Base-by-base conservation (phyloP, 2,113 vertebrate species). In the human (Homo sapiens) region DNA sequence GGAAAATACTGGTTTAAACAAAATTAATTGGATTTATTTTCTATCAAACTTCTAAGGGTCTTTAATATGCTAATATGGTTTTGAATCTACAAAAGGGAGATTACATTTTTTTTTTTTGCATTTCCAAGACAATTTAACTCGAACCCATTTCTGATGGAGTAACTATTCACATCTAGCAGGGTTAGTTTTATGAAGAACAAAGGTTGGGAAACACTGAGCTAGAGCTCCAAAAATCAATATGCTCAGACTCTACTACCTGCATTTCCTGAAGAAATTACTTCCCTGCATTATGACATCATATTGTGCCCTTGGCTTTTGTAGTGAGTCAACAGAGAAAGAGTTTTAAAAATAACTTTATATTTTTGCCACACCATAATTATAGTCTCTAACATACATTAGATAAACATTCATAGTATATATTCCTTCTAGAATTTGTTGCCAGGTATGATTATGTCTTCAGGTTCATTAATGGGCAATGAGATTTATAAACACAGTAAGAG, bases 241-340 rank as follows among this genome's bases (percentile, higher is more conserved):
- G 45, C 52, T 57, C 40, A 85, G 79, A 95, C 45, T 79, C 52
- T 66, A n/a, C 50, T 35, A 38, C 57, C 73, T 22, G 17, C 32
- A 93, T 57, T 94, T 97, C 45, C 76, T 93, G 66, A 57, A 96
- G 91, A 96, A 75, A 88, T 92, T 40, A 92, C 23, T 89, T 96
- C 66, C 25, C 35, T 84, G 52, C 3, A 17, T 95, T 72, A 83
- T 82, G 57, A 80, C 73, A 81, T 22, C 93, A 75, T 32, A 92
- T 14, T 32, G 70, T 35, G 35, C 2, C 59, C 23, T 94, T 50
- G 25, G 40, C 57, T 95, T 92, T 72, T 52, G 94, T 5, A 80
- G n/a, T 11, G 13, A 72, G 81, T 94, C 82, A 48, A 73, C 50
- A 95, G 68, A 86, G 22, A 78, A 73, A 86, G 38, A 59, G 78